Percentiles rank a stretch among this genome's conserved stretches.
Evolutionary conservation across 2,888 invertebrate species (phyloP).

Genomic region (Chironomus tentans): DNA sequence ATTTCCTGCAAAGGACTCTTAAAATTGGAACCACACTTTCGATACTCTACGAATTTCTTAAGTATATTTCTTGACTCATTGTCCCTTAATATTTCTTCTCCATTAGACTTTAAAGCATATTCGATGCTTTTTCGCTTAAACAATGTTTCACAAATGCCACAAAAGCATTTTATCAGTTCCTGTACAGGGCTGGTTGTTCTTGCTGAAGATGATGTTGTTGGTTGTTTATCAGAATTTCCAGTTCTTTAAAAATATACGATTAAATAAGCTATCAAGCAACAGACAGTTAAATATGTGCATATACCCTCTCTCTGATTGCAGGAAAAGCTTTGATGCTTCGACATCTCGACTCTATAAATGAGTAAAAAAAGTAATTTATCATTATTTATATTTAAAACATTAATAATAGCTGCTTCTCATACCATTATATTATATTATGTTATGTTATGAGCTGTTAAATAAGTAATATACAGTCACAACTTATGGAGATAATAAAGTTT

Average conservation of each 20-base stretch:
- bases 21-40: neutral
- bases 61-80: neutral
- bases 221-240: neutral
- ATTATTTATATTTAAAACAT: neutral
- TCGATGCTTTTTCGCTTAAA: conserved; percentile 8
- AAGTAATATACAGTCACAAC: too few relatives aligned
- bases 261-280: too few relatives aligned
- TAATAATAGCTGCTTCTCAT: neutral
- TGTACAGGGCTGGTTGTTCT: neutral
- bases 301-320: neutral
- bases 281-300: neutral
- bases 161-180: conserved; percentile 16
- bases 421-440: neutral
- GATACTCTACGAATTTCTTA: conserved; percentile 6
- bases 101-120: conserved; percentile 14
- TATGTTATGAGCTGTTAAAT: too few relatives aligned
- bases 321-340: neutral
- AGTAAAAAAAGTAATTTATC: neutral
- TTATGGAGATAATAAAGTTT: too few relatives aligned
- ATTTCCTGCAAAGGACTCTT: neutral
- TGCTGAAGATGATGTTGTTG: neutral
- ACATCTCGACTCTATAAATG: neutral
- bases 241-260: neutral
- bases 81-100: neutral
- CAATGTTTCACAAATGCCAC: conserved; percentile 8